Evolutionary conservation across 2,113 vertebrate genomes (phyloP), one percentile per base, ranked within the genome.

Genomic region (Sterna hirundo): DNA sequence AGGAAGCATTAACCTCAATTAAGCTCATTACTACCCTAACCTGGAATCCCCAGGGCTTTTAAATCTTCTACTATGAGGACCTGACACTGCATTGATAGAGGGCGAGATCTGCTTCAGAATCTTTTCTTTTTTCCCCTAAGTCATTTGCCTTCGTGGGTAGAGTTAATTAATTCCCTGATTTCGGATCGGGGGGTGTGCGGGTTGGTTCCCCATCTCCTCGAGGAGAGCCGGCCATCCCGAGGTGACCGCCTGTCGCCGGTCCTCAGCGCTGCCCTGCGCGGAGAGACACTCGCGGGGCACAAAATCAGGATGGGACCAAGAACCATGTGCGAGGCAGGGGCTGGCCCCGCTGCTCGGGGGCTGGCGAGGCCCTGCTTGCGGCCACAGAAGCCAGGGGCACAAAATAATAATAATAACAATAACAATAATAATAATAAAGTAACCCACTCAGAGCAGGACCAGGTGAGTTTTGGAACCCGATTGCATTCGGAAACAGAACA

Each of bases 1-100:
- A 96, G 97, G 98, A 98, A 98, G 98, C 98, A 98, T 99, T 99
- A 99, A 99, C 99, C 98, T 99, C 99, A 99, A 99, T 99, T 99
- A 99, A 98, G 98, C 98, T 99, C 98, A 98, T 99, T 98, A 98
- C 71, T 96, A 92, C 97, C 96, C 96, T 97, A 97, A 96, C 98
- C 97, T 97, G 97, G 96, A 92, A 94, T 90, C 97, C 96, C 96
- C 87, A 82, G 86, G 91, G 91, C 83, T 96, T 97, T 97, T 98
- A 97, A 97, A 98, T 98, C 97, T 97, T 97, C 96, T 88, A 23
- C 94, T 86, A 95, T 95, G 97, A 97, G 96, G 93, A 97, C 96
- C 97, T 97, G 97, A 97, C 97, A 96, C 94, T 52, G 95, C 97
- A 79, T 80, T 97, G 96, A 96, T 94, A 96, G 97, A 96, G 96